Evolutionary conservation across 1,140 invertebrate species (phyloP).

Genomic region (Glomeris maerens): DNA sequence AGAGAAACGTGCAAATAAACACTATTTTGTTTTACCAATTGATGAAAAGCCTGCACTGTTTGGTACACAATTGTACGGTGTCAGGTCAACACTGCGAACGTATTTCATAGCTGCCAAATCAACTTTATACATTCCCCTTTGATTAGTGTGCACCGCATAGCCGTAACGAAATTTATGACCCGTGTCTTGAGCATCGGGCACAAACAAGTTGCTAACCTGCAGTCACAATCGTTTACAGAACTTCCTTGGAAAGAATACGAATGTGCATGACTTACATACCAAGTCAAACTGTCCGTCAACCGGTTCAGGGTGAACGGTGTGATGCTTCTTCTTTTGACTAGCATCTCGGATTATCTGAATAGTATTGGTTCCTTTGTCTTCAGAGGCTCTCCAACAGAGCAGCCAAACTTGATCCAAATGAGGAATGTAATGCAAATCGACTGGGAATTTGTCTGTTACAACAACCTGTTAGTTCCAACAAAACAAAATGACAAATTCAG

Average conservation of each 20-base stretch:
- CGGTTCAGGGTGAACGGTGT: slow-evolving; percentile 61
- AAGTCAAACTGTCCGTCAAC: slow-evolving; percentile 65
- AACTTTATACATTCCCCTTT: slow-evolving; percentile 57
- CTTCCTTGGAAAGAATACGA: not conserved
- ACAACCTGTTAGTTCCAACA: slow-evolving; percentile 40
- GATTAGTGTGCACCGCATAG: slow-evolving; percentile 60
- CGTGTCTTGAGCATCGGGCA: slow-evolving; percentile 47
- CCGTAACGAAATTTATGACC: slow-evolving; percentile 54
- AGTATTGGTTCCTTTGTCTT: slow-evolving; percentile 49
- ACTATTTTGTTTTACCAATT: slow-evolving; percentile 42
- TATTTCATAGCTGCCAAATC: slow-evolving; percentile 61
- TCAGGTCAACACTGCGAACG: slow-evolving; percentile 54
- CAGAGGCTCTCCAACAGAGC: slow-evolving; percentile 49
- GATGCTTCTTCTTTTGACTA: slow-evolving; percentile 56
- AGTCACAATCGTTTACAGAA: slow-evolving; percentile 5
- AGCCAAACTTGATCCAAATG: slow-evolving; percentile 67
- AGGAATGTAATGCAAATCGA: slow-evolving; percentile 53
- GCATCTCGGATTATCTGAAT: slow-evolving; percentile 58
- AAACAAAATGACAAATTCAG: slow-evolving; percentile 6
- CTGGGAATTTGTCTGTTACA: slow-evolving; percentile 56
- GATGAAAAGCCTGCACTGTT: slow-evolving; percentile 52
- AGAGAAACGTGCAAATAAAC: not conserved
- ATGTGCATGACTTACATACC: slow-evolving; percentile 30
- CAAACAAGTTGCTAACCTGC: slow-evolving; percentile 44
- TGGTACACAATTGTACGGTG: slow-evolving; percentile 59